phyloP scores from a whole-genome alignment of 2,797 vertebrate species.

The Melanotaenia maccullochi region DNA sequence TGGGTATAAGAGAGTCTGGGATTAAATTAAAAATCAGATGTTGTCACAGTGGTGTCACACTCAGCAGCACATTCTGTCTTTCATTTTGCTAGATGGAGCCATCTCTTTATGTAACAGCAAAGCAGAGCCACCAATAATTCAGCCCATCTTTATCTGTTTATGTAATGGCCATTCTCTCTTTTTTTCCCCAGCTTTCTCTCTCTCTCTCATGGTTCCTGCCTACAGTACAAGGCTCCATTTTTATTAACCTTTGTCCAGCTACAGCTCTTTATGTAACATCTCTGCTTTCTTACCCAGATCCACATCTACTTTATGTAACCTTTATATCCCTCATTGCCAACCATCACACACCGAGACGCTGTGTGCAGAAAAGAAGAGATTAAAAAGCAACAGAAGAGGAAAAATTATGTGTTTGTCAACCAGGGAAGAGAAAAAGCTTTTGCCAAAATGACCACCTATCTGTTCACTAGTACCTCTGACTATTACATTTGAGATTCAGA shows the following conservation, averaged over 20 bases:
- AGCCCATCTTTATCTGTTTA: slow-evolving; percentile 81
- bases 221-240: slow-evolving; percentile 76
- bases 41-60: slow-evolving; percentile 21
- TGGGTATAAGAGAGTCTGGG: slow-evolving; percentile 4
- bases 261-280: slow-evolving; percentile 82
- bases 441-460: slow-evolving; percentile 28
- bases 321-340: slow-evolving; percentile 63
- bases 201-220: slow-evolving; percentile 57
- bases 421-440: slow-evolving; percentile 25
- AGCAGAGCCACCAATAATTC: slow-evolving; percentile 77
- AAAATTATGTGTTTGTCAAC: slow-evolving; percentile 10
- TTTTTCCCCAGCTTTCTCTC: slow-evolving; percentile 40
- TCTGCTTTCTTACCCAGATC: slow-evolving; percentile 73
- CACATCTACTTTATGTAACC: slow-evolving; percentile 80
- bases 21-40: slow-evolving; percentile 23
- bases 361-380: slow-evolving; percentile 25
- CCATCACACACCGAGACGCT: slow-evolving; percentile 46
- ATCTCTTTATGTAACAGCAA: slow-evolving; percentile 79
- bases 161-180: slow-evolving; percentile 77
- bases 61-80: slow-evolving; percentile 21
- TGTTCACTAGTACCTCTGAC: slow-evolving; percentile 15
- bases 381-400: slow-evolving; percentile 35
- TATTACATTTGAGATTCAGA: slow-evolving; percentile 29
- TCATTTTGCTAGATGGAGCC: slow-evolving; percentile 52
- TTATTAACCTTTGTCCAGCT: slow-evolving; percentile 83